A percentile compares a stretch with the other conserved stretches of the same genome.
These are phyloP conservation scores for Eristalis arbustorum DNA, from an alignment of 2,888 invertebrate genomes.

Conservation along the genomic window DNA sequence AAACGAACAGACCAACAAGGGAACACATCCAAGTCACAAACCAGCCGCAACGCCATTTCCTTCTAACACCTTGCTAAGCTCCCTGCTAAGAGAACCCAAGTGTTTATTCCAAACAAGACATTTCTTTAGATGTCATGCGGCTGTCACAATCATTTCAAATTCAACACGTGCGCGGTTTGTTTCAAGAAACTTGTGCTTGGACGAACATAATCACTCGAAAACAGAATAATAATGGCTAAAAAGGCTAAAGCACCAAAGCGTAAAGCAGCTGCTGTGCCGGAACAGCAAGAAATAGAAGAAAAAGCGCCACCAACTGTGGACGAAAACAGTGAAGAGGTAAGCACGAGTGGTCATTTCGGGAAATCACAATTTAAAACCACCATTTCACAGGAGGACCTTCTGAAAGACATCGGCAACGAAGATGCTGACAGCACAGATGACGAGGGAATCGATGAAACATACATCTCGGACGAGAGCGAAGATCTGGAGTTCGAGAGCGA, in stretches of 20 bases:
- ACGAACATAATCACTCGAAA: not conserved
- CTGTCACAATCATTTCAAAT: not conserved
- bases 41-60: not conserved
- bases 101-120: slow-evolving; percentile 52
- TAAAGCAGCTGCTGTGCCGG: slow-evolving; percentile 60
- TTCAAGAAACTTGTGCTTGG: not conserved
- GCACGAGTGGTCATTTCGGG: not conserved
- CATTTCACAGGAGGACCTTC: slow-evolving; percentile 74
- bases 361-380: not conserved
- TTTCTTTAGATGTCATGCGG: not conserved
- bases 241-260: slow-evolving; percentile 55
- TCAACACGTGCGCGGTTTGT: slow-evolving; percentile 54
- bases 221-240: slow-evolving; percentile 41
- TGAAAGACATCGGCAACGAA: slow-evolving; percentile 76
- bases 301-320: slow-evolving; percentile 17
- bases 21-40: not conserved
- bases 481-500: slow-evolving; percentile 82
- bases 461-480: slow-evolving; percentile 77
- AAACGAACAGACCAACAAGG: not conserved
- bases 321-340: slow-evolving; percentile 43
- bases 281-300: slow-evolving; percentile 9
- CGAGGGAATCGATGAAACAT: slow-evolving; percentile 77
- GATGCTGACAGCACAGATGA: slow-evolving; percentile 81
- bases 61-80: not conserved
- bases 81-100: not conserved